phyloP scores from a whole-genome alignment of 1,140 invertebrate species.

The Penaeus indicus region DNA sequence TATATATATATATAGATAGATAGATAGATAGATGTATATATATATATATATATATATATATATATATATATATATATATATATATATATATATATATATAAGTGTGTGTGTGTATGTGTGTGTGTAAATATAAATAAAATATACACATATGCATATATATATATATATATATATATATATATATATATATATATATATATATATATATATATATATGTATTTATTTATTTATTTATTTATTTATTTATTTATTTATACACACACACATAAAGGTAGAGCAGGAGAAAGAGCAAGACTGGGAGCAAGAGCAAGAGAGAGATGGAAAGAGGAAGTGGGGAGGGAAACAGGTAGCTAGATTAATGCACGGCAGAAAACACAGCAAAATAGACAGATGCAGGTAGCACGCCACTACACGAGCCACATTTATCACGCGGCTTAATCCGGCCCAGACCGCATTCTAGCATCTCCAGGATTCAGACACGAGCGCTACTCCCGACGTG shows the following conservation, averaged over 20 bases:
- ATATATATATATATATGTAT: conserved; percentile 17
- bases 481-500: too few species aligned
- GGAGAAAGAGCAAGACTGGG: not conserved
- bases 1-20: not conserved
- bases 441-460: too few species aligned
- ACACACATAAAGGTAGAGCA: not conserved
- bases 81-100: not conserved
- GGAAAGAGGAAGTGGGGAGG: too few species aligned
- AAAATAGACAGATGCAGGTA: too few species aligned
- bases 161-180: not conserved
- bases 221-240: conserved; percentile 8
- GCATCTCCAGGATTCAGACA: too few species aligned
- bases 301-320: too few species aligned
- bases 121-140: not conserved
- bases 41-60: not conserved
- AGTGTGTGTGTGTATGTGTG: not conserved
- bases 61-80: not conserved
- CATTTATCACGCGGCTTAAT: too few species aligned
- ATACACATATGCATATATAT: not conserved
- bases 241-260: not conserved
- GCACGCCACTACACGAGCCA: too few species aligned
- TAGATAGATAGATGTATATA: not conserved
- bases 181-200: not conserved
- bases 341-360: too few species aligned
- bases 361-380: too few species aligned